Evolutionary conservation across 2,113 vertebrate species (phyloP).

Genomic region (Protobothrops mucrosquamatus): DNA sequence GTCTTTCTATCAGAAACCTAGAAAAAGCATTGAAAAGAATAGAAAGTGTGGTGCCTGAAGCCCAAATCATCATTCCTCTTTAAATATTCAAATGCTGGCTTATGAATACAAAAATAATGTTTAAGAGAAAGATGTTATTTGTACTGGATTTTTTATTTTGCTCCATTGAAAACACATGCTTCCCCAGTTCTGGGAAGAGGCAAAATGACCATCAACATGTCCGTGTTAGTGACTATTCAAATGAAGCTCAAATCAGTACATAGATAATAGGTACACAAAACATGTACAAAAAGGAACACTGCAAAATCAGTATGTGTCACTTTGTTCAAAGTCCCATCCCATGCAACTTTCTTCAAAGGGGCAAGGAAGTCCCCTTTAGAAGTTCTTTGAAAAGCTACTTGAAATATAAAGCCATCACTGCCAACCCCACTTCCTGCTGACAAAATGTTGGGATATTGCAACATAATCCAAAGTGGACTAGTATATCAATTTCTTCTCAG

Average conservation of each 20-base stretch:
- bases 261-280: neutral
- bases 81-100: neutral
- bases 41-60: neutral
- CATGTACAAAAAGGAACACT: neutral
- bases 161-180: neutral
- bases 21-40: neutral
- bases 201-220: accelerated
- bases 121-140: neutral
- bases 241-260: neutral
- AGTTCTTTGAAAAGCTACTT: neutral
- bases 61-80: neutral
- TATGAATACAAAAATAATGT: neutral
- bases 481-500: neutral
- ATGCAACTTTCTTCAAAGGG: neutral
- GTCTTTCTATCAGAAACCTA: neutral
- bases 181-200: neutral
- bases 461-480: neutral
- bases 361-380: neutral
- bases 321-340: neutral
- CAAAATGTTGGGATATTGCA: neutral
- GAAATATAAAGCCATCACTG: neutral
- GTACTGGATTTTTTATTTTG: neutral
- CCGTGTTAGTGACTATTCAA: neutral
- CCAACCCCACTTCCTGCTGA: neutral
- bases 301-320: accelerated